These are phyloP conservation scores for Erythrolamprus reginae DNA, from an alignment of 2,113 vertebrate species.

Conservation along the genomic window DNA sequence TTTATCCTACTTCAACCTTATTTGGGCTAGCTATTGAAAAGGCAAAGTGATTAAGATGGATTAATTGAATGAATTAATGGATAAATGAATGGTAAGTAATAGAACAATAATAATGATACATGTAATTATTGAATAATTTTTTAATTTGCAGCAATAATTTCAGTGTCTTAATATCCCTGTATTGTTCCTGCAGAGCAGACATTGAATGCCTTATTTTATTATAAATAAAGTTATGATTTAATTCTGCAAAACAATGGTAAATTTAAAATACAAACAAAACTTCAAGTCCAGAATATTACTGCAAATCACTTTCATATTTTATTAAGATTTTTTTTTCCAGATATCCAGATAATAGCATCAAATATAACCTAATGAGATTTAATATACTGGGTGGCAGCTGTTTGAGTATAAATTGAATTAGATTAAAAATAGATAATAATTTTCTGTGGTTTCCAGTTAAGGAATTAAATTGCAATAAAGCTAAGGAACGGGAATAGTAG, in stretches of 20 bases:
- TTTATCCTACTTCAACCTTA: not conserved
- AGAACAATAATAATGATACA: not conserved
- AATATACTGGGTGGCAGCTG: not conserved
- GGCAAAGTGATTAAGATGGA: not conserved
- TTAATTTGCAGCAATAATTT: not conserved
- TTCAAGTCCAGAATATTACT: not conserved
- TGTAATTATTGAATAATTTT: not conserved
- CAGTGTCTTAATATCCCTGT: not conserved
- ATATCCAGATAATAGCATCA: not conserved
- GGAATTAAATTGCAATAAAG: not conserved
- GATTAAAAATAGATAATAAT: conserved; percentile 1
- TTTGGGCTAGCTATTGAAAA: not conserved
- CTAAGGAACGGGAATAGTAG: not conserved
- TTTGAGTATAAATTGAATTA: not conserved
- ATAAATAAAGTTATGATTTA: not conserved
- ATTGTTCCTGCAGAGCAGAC: not conserved
- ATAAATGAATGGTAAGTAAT: not conserved
- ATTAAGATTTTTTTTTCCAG: not conserved
- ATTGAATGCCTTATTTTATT: not conserved
- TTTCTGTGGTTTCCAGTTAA: not conserved
- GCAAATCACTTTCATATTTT: not conserved
- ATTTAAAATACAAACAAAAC: not conserved
- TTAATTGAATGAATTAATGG: not conserved
- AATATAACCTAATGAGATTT: not conserved
- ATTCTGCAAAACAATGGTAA: not conserved